Evolutionary conservation across 2,888 invertebrate species (phyloP).

Genomic region (Ceratothoa steindachneri): DNA sequence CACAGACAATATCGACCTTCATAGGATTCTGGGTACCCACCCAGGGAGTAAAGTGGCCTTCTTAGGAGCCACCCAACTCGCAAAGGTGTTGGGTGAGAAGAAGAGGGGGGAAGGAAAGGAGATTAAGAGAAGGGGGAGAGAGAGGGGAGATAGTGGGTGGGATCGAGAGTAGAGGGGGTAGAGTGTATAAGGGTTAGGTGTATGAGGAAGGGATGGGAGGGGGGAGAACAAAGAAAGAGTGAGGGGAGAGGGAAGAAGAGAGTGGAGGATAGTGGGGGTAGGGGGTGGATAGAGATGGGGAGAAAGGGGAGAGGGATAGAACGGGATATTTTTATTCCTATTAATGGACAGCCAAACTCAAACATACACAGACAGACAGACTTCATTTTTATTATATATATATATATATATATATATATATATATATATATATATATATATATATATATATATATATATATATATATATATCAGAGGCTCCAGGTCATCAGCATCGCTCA

Average conservation of each 20-base stretch:
- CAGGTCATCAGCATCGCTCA: too few relatives aligned
- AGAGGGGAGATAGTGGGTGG: too few relatives aligned
- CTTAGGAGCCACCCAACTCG: too few relatives aligned
- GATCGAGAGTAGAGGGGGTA: too few relatives aligned
- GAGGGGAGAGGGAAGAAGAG: background rate
- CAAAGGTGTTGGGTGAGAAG: too few relatives aligned
- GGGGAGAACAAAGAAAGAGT: background rate
- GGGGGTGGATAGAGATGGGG: constrained; percentile 1
- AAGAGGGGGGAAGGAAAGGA: background rate
- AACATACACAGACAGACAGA: background rate
- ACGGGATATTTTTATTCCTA: too few relatives aligned
- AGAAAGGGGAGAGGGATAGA: constrained; percentile 6
- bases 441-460: too few relatives aligned
- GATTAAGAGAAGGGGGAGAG: constrained; percentile 11
- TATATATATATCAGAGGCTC: too few relatives aligned
- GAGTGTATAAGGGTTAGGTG: too few relatives aligned
- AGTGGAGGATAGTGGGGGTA: background rate
- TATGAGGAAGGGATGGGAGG: too few relatives aligned
- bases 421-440: background rate
- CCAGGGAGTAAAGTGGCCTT: background rate
- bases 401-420: background rate
- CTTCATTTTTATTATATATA: background rate
- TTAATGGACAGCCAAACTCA: too few relatives aligned
- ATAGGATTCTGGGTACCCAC: background rate
- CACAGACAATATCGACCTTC: too few relatives aligned